Percentiles rank a stretch among this genome's conserved stretches.
Conservation (phyloP, 2,113 vertebrate genomes). For the Excalfactoria chinensis region DNA sequence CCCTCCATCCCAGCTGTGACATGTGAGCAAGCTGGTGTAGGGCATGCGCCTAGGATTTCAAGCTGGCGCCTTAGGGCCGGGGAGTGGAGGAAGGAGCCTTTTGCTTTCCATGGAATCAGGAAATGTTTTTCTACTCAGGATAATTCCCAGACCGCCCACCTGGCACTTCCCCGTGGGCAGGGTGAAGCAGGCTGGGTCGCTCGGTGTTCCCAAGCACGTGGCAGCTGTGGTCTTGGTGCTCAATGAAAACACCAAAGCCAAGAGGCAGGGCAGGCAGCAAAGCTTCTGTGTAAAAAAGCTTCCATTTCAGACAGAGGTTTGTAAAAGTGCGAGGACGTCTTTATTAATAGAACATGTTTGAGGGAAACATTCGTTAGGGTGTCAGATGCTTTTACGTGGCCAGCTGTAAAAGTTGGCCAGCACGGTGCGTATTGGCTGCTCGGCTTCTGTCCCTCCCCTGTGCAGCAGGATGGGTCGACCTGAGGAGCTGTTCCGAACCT, state of each 20-base stretch:
- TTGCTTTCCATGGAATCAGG: background rate
- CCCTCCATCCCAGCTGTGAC: background rate
- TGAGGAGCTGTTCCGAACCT: background rate
- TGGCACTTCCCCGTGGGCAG: background rate
- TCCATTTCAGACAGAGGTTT: background rate
- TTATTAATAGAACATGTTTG: background rate
- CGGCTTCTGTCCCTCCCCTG: background rate
- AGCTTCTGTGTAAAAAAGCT: accelerated
- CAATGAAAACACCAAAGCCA: background rate
- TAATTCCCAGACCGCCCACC: background rate
- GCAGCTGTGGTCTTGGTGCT: background rate
- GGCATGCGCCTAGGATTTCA: background rate
- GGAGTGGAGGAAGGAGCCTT: background rate
- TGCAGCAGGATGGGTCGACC: background rate
- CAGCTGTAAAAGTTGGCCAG: background rate
- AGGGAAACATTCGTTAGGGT: background rate
- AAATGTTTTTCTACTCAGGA: background rate
- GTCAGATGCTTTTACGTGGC: background rate
- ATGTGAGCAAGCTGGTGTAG: background rate
- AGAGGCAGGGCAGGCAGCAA: background rate
- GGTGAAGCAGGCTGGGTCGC: accelerated
- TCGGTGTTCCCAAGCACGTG: background rate
- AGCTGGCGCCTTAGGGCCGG: background rate
- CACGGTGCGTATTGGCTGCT: background rate
- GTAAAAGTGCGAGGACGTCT: background rate